These are phyloP conservation scores for Sesamia inferens DNA, from an alignment of 2,888 invertebrate genomes.

Conservation along the genomic window DNA sequence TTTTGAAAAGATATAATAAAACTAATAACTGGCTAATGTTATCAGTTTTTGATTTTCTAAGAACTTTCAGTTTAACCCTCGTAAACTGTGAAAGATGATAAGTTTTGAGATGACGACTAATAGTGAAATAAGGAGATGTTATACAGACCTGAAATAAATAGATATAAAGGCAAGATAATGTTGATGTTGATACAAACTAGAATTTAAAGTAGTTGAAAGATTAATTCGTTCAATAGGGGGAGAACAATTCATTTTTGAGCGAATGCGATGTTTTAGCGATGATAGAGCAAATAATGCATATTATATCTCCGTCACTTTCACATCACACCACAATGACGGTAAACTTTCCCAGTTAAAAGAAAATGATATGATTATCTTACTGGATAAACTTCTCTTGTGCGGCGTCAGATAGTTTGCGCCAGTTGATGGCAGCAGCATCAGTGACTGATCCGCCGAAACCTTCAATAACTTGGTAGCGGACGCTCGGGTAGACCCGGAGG, in stretches of 20 bases:
- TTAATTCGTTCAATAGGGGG: not conserved
- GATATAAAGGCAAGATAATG: not conserved
- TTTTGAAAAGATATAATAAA: too few species aligned
- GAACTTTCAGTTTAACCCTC: too few species aligned
- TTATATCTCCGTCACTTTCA: not conserved
- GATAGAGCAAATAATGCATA: not conserved
- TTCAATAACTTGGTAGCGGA: conserved; percentile 91
- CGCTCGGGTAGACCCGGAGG: conserved; percentile 70
- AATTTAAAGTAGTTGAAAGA: too few species aligned
- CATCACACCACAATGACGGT: too few species aligned
- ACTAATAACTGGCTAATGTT: too few species aligned
- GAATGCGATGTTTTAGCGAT: not conserved
- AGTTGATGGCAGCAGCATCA: conserved; percentile 93
- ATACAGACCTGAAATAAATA: too few species aligned
- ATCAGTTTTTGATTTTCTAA: too few species aligned
- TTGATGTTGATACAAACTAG: not conserved
- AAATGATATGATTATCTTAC: conserved; percentile 68
- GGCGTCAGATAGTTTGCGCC: conserved; percentile 89
- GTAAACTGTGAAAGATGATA: not conserved
- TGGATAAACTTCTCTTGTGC: conserved; percentile 78
- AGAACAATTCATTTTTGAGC: not conserved
- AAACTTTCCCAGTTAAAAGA: not conserved
- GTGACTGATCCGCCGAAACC: conserved; percentile 98
- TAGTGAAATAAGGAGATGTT: too few species aligned
- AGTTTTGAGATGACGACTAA: too few species aligned